Percentiles rank a stretch among this genome's conserved stretches.
These are phyloP conservation scores for Crioceris asparagi DNA, from an alignment of 2,888 invertebrate genomes.

Conservation along the genomic window DNA sequence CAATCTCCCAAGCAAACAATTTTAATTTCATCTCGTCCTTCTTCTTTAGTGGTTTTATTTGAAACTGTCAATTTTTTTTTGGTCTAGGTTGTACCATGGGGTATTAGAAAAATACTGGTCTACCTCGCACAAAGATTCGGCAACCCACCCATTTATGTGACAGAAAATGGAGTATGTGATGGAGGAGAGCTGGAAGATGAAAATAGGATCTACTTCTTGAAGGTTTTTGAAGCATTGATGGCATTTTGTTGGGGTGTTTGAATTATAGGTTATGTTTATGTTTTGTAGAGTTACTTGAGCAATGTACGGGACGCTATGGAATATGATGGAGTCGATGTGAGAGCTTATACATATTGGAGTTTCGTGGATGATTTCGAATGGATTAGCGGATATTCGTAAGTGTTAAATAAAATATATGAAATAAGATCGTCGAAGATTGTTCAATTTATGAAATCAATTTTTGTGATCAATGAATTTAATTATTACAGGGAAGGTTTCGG, in stretches of 20 bases:
- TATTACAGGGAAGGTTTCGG: conserved; percentile 62
- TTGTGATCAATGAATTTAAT: no score
- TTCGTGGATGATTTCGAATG: conserved; percentile 55
- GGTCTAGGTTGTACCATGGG: conserved; percentile 4
- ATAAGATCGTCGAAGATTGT: no score
- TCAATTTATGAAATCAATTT: no score
- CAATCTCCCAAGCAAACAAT: no score
- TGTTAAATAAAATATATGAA: no score
- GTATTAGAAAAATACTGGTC: not conserved
- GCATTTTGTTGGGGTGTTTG: not conserved
- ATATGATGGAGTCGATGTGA: conserved; percentile 38
- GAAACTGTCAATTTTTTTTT: no score
- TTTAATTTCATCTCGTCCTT: no score
- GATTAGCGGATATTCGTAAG: conserved; percentile 41
- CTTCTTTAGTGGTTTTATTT: no score
- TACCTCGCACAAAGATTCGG: conserved; percentile 5
- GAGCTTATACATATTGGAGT: conserved; percentile 50
- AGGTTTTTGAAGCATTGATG: conserved; percentile 2
- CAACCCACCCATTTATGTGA: conserved; percentile 8
- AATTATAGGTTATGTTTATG: not conserved
- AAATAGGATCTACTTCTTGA: conserved; percentile 4
- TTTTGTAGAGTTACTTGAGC: conserved; percentile 26
- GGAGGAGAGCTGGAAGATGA: conserved; percentile 5
- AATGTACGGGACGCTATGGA: conserved; percentile 21
- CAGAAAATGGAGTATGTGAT: conserved; percentile 1